Conservation (phyloP, 2,888 invertebrate genomes). For the Ceraclea dissimilis region DNA sequence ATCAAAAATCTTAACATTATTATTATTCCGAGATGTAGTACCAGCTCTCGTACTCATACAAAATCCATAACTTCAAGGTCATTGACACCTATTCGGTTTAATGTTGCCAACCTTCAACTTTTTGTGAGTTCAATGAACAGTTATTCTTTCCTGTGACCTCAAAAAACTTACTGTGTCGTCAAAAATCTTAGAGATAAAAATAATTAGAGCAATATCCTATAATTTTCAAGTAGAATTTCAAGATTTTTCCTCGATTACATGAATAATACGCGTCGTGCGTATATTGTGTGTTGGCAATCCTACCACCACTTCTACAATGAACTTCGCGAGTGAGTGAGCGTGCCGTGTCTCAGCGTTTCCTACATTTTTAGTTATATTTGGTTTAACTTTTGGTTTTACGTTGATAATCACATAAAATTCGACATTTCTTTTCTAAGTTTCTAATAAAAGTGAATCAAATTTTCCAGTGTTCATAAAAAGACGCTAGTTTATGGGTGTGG, state of each 20-base stretch:
- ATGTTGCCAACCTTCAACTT: conserved; percentile 21
- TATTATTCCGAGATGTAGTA: background rate
- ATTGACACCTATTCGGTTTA: conserved; percentile 22
- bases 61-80: conserved; percentile 27
- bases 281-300: conserved; percentile 18
- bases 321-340: conserved; percentile 24
- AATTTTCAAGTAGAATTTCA: background rate
- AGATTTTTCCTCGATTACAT: conserved; percentile 13
- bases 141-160: background rate
- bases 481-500: conserved; percentile 23
- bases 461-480: conserved; percentile 19
- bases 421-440: conserved; percentile 19
- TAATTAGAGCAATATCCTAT: background rate
- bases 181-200: background rate
- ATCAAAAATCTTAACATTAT: background rate
- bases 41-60: conserved; percentile 10
- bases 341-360: conserved; percentile 24
- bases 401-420: conserved; percentile 23
- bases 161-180: background rate
- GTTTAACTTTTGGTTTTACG: conserved; percentile 24
- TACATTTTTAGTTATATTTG: conserved; percentile 25
- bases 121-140: background rate
- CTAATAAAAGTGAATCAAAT: conserved; percentile 18
- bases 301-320: conserved; percentile 21
- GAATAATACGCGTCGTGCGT: background rate